Conservation (phyloP, 2,888 invertebrate genomes). For the Apodemia zela region DNA sequence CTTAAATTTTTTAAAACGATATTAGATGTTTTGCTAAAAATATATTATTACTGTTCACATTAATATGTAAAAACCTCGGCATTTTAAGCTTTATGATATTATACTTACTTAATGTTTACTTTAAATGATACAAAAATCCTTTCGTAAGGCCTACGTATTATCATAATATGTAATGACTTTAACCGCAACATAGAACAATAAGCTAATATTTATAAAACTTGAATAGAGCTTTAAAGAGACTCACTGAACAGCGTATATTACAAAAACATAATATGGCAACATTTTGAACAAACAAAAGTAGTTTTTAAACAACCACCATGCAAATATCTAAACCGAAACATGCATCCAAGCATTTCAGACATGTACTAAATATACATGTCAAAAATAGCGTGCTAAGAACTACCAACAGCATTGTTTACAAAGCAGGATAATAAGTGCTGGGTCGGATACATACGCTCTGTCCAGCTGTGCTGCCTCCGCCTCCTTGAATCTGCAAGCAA, state of each 20-base stretch:
- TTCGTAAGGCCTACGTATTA: no score
- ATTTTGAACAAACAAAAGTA: neutral
- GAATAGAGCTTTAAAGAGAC: neutral
- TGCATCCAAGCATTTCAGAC: neutral
- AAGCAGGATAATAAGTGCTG: slow-evolving; percentile 53
- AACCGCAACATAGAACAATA: no score
- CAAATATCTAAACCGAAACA: neutral
- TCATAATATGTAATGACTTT: no score
- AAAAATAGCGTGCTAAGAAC: neutral
- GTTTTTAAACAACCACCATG: neutral
- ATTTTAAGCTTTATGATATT: no score
- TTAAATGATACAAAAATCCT: no score
- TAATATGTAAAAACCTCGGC: no score
- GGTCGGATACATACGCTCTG: slow-evolving; percentile 88
- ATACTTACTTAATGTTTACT: no score
- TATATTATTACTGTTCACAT: no score
- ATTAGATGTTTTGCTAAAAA: no score
- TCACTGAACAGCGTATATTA: neutral
- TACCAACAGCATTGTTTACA: slow-evolving; percentile 40
- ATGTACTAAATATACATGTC: neutral
- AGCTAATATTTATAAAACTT: no score
- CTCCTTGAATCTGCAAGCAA: slow-evolving; percentile 92
- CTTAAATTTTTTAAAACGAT: no score
- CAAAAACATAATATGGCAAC: neutral
- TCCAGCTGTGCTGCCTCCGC: slow-evolving; percentile 89